Evolutionary conservation across 2,113 vertebrate species (phyloP).

Genomic region (Tachuris rubrigastra): DNA sequence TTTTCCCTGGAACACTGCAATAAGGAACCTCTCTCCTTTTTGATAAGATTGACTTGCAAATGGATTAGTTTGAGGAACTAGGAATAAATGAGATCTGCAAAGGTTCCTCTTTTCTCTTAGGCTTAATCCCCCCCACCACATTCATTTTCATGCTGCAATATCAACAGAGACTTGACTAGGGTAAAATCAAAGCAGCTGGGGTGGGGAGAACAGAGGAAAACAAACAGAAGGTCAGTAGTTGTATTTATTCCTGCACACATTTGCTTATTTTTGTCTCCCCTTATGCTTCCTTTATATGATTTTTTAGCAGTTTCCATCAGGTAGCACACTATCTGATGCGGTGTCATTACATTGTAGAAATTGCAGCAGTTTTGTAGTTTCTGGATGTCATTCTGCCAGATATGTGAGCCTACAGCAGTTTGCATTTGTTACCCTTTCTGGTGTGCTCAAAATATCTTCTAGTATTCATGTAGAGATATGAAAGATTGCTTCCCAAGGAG

Average conservation of each 20-base stretch:
- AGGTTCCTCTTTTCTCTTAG: conserved; percentile 1
- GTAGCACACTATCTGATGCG: conserved; percentile 20
- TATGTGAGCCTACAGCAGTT: conserved; percentile 51
- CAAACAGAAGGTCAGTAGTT: neutral
- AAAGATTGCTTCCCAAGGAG: conserved; percentile 44
- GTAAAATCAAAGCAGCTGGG: conserved; percentile 4
- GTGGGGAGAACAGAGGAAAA: neutral
- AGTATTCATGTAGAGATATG: conserved; percentile 22
- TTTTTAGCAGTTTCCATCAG: conserved; percentile 14
- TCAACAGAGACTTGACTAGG: neutral
- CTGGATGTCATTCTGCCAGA: conserved; percentile 45
- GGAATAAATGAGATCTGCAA: conserved; percentile 23
- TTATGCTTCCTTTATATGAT: neutral
- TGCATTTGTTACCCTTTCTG: conserved; percentile 63
- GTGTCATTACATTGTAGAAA: conserved; percentile 26
- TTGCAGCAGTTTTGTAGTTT: conserved; percentile 24
- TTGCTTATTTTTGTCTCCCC: neutral
- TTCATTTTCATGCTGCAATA: conserved; percentile 10
- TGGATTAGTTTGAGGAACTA: conserved; percentile 34
- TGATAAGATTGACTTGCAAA: conserved; percentile 35
- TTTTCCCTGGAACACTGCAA: neutral
- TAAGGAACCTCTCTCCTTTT: neutral
- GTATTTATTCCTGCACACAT: neutral
- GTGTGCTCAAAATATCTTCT: conserved; percentile 56
- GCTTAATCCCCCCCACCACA: neutral